Percentiles rank a stretch among this genome's conserved stretches.
Evolutionary conservation across 2,113 vertebrate species (phyloP).

Genomic region (Pipa parva): DNA sequence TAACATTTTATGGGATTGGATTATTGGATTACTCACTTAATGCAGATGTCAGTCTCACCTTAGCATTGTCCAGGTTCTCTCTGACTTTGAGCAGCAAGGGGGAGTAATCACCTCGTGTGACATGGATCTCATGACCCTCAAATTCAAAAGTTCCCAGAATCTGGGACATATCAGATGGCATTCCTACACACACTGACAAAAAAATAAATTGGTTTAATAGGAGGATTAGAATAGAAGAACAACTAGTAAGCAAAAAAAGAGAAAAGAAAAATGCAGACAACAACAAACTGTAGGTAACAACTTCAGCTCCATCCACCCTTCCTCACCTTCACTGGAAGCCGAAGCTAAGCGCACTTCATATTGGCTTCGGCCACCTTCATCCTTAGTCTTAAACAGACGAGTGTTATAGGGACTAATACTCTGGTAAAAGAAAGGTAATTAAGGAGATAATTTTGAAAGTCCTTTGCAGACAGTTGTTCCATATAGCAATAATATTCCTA

Average conservation of each 20-base stretch:
- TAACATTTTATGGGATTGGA: not conserved
- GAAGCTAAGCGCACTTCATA: conserved; percentile 89
- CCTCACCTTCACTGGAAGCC: conserved; percentile 71
- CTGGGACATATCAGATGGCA: conserved; percentile 57
- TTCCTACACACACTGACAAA: conserved; percentile 35
- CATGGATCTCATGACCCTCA: conserved; percentile 67
- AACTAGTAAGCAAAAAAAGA: not conserved
- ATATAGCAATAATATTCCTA: no score
- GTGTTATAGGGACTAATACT: conserved; percentile 89
- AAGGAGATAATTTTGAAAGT: no score
- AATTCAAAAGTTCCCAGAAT: conserved; percentile 70
- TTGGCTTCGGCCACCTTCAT: conserved; percentile 54
- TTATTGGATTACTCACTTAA: no score
- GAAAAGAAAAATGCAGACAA: no score
- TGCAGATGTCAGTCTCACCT: conserved; percentile 54
- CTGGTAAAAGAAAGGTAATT: conserved; percentile 52
- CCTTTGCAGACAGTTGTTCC: no score
- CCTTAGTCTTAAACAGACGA: conserved; percentile 74
- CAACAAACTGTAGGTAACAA: no score
- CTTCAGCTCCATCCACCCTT: not conserved
- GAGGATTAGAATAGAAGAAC: no score
- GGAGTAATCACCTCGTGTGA: conserved; percentile 80
- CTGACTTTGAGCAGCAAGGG: conserved; percentile 77
- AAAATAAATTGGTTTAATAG: not conserved
- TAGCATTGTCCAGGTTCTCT: conserved; percentile 71